Base-by-base conservation (phyloP, 2,113 vertebrate genomes). In the Myrmophylax atrothorax region DNA sequence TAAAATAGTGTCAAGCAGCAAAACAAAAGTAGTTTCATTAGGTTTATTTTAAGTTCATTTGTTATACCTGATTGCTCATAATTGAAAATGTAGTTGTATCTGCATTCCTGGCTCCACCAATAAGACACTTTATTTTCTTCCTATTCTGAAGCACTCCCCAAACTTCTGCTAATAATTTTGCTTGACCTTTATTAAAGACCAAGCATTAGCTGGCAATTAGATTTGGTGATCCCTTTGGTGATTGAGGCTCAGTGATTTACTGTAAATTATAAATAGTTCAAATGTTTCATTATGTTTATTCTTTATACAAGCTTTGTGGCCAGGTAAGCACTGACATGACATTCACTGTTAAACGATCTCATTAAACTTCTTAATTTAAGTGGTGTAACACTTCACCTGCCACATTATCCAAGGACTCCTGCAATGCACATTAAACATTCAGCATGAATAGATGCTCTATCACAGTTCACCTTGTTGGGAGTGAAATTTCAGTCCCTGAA, bases 131-230 rank as follows among this genome's bases (percentile, higher is more conserved):
- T 31, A 83, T 92, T 90, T 95, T 85, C 80, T 92, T 62, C 78
- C 62, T 63, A 14, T 58, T 78, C 64, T 67, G 56, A 91, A 93
- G 46, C 69, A 62, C 80, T 93, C 59, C 59, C 68, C 37, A 80
- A 56, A 87, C 86, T 93, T 93, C 83, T 67, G 72, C 35, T 93
- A 89, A 94, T 96, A 85, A 95, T 90, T 94, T 92, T 74, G n/a
- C 76, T 66, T 96, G 95, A 96, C 91, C 94, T 97, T 96, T 95
- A 93, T 91, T 96, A 92, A 96, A 96, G 70, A 89, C 75, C 75
- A 93, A 60, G 81, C 74, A 94, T 92, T 95, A 96, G 46, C 68
- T 81, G 33, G 80, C 94, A 93, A 94, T 93, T 87, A 94, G 68
- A 92, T 78, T 87, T 81, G 59, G 84, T 87, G 87, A 96, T 81